These are phyloP conservation scores for Callocephalon fimbriatum DNA, from an alignment of 2,113 vertebrate species.

Conservation along the genomic window DNA sequence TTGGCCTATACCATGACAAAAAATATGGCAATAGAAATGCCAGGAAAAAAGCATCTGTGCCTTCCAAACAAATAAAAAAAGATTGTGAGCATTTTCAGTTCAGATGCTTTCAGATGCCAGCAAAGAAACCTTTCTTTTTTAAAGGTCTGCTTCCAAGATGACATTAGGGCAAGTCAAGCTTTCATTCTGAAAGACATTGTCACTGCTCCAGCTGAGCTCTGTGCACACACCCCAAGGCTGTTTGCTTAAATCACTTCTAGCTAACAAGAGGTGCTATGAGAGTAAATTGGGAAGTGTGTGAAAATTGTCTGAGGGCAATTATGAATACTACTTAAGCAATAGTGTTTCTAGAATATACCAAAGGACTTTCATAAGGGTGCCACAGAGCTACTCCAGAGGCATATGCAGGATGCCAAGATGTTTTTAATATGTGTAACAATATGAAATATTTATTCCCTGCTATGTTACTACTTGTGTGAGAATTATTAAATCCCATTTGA, in stretches of 20 bases:
- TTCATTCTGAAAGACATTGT: neutral
- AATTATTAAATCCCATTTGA: conserved; percentile 50
- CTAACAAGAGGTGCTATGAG: neutral
- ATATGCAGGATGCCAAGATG: neutral
- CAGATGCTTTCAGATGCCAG: neutral
- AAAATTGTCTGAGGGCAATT: neutral
- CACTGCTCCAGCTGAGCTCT: neutral
- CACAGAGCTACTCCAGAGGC: neutral
- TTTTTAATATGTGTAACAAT: neutral
- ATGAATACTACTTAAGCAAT: neutral
- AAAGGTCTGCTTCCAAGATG: neutral
- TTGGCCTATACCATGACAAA: neutral
- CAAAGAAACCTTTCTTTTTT: neutral
- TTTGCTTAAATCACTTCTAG: conserved; percentile 21
- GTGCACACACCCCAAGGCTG: neutral
- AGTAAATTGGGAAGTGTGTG: neutral
- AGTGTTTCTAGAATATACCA: neutral
- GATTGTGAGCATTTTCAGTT: neutral
- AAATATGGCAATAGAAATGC: neutral
- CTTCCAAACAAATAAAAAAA: neutral
- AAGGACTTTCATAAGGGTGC: neutral
- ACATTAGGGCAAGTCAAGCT: neutral
- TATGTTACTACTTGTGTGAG: neutral
- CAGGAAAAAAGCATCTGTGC: neutral
- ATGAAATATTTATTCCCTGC: conserved; percentile 37